Percentiles rank a stretch among this genome's conserved stretches.
phyloP scores from a whole-genome alignment of 2,113 vertebrate genomes.

The Xiphophorus maculatus region DNA sequence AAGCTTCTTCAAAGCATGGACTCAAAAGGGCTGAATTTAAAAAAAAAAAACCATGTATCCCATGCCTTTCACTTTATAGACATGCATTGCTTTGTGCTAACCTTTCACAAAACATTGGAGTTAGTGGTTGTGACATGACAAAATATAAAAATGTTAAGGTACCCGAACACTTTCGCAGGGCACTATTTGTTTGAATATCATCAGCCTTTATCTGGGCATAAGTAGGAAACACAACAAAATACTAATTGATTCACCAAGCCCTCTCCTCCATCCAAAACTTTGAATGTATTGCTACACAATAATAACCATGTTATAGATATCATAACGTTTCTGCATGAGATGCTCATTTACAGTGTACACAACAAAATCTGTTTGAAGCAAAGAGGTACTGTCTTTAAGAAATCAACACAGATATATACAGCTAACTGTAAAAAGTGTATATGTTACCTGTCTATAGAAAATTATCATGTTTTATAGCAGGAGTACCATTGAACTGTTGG shows the following conservation, averaged over 20 bases:
- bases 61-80: too few relatives aligned
- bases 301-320: slow-evolving; percentile 6
- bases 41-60: too few relatives aligned
- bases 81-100: too few relatives aligned
- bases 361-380: slow-evolving; percentile 36
- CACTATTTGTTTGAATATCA: background rate
- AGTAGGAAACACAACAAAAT: background rate
- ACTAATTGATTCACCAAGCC: background rate
- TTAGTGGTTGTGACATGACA: background rate
- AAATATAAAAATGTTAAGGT: background rate
- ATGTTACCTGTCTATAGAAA: slow-evolving; percentile 52
- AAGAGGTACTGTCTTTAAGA: slow-evolving; percentile 33
- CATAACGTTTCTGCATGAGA: slow-evolving; percentile 23
- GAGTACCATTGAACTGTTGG: slow-evolving; percentile 48
- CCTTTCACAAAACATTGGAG: too few relatives aligned
- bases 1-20: background rate
- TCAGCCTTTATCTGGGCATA: too few relatives aligned
- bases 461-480: slow-evolving; percentile 55
- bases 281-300: slow-evolving; percentile 28
- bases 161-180: background rate
- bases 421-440: slow-evolving; percentile 65
- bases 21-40: background rate
- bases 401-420: slow-evolving; percentile 60
- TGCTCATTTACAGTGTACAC: slow-evolving; percentile 8
- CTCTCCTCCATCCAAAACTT: slow-evolving; percentile 21